Base-by-base conservation (phyloP, 1,140 invertebrate genomes). In the Physella acuta region DNA sequence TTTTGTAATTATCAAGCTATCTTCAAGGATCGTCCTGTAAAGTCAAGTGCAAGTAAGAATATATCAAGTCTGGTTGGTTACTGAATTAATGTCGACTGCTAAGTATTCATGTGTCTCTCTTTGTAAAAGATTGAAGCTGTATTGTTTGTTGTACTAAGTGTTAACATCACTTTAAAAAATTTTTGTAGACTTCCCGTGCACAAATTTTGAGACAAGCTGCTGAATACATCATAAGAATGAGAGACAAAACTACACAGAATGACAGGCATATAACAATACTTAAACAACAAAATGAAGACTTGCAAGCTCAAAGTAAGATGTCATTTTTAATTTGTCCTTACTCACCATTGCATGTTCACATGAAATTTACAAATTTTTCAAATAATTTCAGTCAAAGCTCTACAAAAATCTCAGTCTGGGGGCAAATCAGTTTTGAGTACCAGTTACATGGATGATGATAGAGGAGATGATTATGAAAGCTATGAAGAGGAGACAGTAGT, bases 171-270 rank as follows among this genome's bases (percentile, higher is more conserved):
- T 11, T 49, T 14, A 11, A 49, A 49, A 14, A 49, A 14, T 49
- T 59, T 30, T 26, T 60, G 0, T 37, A 95, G 92, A 94, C 95
- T 0, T 98, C 95, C 79, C 88, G 97, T 80, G 96, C 97, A 53
- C 95, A 98, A 85, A 98, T 99, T 73, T 85, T 99, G 51, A 98
- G 98, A 84, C 98, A 98, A 86, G 95, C 96, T 73, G 94, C 95
- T 1, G 97, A 99, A 81, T 98, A 97, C 80, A 99, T 99, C 76
- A 91, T 94, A 79, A 92, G 91, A 66, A 97, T 99, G 94, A 89
- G 93, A 75, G 89, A 91, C 60, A 97, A 97, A 88, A 97, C 97
- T 82, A 89, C 89, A 51, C 90, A 91, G 0, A 94, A 96, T 82
- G 93, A 97, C 82, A 91, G 94, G 78, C 95, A 98, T 79, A 97